Evolutionary conservation across 2,797 vertebrate species (phyloP).

Genomic region (Smutsia gigantea): DNA sequence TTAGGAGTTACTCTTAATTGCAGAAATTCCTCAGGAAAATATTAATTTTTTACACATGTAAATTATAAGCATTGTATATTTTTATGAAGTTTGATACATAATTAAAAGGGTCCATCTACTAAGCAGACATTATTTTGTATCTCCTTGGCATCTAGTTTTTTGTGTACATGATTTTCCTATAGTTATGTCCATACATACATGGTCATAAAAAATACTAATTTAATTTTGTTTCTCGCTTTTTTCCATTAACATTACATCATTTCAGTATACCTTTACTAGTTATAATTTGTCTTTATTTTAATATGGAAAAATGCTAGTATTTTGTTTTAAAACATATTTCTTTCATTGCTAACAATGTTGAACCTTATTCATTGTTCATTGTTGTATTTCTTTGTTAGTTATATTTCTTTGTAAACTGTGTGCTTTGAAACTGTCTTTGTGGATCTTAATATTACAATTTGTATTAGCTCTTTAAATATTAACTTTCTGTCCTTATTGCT

Average conservation of each 20-base stretch:
- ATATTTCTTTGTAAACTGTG: neutral
- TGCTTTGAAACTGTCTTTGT: neutral
- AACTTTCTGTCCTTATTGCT: neutral
- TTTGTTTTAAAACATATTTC: conserved; percentile 31
- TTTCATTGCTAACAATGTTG: neutral
- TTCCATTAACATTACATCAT: neutral
- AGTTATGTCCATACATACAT: neutral
- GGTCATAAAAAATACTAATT: neutral
- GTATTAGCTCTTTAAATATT: conserved; percentile 3
- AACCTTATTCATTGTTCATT: conserved; percentile 1
- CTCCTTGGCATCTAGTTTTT: conserved; percentile 16
- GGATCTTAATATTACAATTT: conserved; percentile 1
- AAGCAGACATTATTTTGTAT: conserved; percentile 28
- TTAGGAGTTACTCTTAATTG: neutral
- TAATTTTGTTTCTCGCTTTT: neutral
- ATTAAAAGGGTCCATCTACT: neutral
- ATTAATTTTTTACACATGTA: neutral
- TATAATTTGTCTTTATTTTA: conserved; percentile 33
- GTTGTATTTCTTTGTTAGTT: neutral
- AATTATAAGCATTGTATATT: neutral
- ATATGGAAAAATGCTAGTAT: neutral
- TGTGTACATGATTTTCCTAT: neutral
- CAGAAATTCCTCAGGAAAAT: conserved; percentile 5
- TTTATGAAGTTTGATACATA: neutral
- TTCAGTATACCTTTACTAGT: neutral